Percentiles rank a stretch among this genome's conserved stretches.
These are phyloP conservation scores for Falco punctatus DNA, from an alignment of 2,113 vertebrate species.

Conservation along the genomic window DNA sequence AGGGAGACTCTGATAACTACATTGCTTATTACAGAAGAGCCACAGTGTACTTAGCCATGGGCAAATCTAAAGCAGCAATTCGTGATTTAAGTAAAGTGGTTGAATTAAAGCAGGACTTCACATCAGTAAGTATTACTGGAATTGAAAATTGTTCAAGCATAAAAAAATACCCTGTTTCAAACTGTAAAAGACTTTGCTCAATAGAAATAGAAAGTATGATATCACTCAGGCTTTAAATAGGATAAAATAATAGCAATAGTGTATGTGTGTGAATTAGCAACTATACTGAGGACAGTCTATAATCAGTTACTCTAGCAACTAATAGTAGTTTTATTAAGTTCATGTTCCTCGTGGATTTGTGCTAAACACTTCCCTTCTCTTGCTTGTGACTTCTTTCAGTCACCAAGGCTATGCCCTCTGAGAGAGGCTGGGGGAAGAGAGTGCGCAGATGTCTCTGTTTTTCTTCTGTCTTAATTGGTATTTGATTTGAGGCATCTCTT, in stretches of 20 bases:
- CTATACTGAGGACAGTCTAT: background rate
- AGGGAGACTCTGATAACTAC: slow-evolving; percentile 96
- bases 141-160: background rate
- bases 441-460: background rate
- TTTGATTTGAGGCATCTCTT: background rate
- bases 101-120: slow-evolving; percentile 97
- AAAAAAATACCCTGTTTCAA: background rate
- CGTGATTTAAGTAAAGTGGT: slow-evolving; percentile 95
- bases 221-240: background rate
- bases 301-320: background rate
- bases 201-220: background rate
- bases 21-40: slow-evolving; percentile 96
- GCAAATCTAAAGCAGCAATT: slow-evolving; percentile 96
- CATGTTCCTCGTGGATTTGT: background rate
- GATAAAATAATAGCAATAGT: background rate
- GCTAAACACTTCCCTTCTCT: background rate
- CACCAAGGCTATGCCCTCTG: background rate
- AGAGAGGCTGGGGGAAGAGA: no score
- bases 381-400: background rate
- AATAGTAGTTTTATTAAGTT: background rate
- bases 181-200: background rate
- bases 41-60: slow-evolving; percentile 96
- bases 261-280: background rate
- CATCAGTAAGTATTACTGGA: slow-evolving; percentile 84
- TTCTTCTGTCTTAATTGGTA: background rate